These are phyloP conservation scores for Apogon talboti DNA, from an alignment of 2,797 vertebrate genomes.

Conservation along the genomic window DNA sequence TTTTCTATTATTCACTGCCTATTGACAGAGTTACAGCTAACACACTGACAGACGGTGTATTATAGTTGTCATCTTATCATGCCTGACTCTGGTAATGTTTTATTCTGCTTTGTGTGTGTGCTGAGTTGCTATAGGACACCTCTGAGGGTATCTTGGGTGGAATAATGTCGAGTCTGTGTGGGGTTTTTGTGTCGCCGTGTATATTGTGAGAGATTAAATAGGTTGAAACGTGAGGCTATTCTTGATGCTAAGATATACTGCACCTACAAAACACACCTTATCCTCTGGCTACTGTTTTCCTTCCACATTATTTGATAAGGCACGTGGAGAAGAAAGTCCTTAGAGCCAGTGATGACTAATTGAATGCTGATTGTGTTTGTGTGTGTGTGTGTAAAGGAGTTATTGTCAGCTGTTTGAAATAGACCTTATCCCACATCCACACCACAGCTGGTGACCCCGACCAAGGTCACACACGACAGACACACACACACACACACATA, in stretches of 20 bases:
- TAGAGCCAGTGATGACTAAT: constrained; percentile 43
- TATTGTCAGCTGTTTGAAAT: constrained; percentile 71
- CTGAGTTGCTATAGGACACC: constrained; percentile 39
- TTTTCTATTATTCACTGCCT: constrained; percentile 57
- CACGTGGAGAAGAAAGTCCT: constrained; percentile 23
- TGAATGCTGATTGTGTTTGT: constrained; percentile 27
- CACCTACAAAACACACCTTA: constrained; percentile 45
- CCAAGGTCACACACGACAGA: constrained; percentile 79
- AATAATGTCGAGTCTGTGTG: constrained; percentile 4
- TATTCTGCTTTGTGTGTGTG: constrained; percentile 59
- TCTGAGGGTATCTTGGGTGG: constrained; percentile 8
- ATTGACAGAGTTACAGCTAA: constrained; percentile 68
- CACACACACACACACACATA: constrained; percentile 33
- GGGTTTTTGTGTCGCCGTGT: constrained; percentile 22
- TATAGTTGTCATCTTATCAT: constrained; percentile 69
- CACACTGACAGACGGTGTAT: constrained; percentile 72
- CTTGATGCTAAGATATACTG: constrained; percentile 38
- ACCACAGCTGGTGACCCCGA: constrained; percentile 83
- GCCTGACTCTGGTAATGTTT: constrained; percentile 71
- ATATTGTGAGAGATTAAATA: constrained; percentile 45
- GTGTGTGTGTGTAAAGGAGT: constrained; percentile 27
- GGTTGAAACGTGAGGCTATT: constrained; percentile 60
- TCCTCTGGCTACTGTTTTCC: constrained; percentile 40
- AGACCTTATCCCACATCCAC: constrained; percentile 73
- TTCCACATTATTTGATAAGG: constrained; percentile 15